Conservation (phyloP, 1,140 invertebrate species). For the Lanistes nyassanus region DNA sequence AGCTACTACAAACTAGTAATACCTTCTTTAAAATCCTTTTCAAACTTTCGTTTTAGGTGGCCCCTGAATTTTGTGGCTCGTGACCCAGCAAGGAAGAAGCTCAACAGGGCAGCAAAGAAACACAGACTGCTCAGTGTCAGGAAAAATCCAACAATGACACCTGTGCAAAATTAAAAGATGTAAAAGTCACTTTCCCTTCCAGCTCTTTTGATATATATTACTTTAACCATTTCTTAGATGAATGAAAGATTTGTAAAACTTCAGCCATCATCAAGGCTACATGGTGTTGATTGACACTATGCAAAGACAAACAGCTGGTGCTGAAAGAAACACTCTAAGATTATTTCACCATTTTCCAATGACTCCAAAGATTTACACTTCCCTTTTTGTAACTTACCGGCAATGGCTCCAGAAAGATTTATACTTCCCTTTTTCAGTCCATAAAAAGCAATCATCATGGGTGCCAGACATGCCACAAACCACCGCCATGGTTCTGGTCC, state of each 20-base stretch:
- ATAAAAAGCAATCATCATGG: conserved; percentile 75
- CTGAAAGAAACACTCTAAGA: too few species aligned
- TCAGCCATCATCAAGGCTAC: too few species aligned
- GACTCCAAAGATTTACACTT: not conserved
- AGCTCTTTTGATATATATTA: not conserved
- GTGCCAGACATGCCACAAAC: conserved; percentile 76
- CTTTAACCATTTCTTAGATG: not conserved
- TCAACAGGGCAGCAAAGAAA: conserved; percentile 78
- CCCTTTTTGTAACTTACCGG: conserved; percentile 70
- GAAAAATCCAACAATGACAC: conserved; percentile 80
- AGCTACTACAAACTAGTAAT: conserved; percentile 19
- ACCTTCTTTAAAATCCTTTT: conserved; percentile 86
- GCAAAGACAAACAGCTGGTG: too few species aligned
- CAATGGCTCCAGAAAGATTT: conserved; percentile 76
- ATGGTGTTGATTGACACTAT: too few species aligned
- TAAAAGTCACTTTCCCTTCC: not conserved
- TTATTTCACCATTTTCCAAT: not conserved
- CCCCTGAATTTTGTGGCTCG: conserved; percentile 83
- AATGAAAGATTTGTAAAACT: not conserved
- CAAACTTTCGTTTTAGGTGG: conserved; percentile 78
- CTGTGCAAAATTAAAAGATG: conserved; percentile 62
- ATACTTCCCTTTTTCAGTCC: conserved; percentile 77
- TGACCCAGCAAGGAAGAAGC: conserved; percentile 85
- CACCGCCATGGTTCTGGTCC: conserved; percentile 75
- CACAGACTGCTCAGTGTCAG: conserved; percentile 82